Evolutionary conservation across 2,113 vertebrate species (phyloP).

Genomic region (Rana temporaria): DNA sequence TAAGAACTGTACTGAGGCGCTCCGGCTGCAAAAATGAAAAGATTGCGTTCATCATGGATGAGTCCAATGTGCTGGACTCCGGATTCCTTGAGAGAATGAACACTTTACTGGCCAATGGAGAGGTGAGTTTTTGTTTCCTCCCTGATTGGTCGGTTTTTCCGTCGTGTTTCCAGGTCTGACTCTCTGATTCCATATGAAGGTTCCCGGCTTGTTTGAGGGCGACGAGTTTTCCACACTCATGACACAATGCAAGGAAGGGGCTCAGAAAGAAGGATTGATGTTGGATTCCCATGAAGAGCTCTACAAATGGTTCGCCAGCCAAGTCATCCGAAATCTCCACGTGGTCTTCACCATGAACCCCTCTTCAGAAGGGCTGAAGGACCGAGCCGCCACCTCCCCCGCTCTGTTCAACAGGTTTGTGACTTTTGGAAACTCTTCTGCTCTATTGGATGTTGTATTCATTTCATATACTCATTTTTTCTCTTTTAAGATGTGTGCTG

Average conservation of each 20-base stretch:
- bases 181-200: constrained; percentile 68
- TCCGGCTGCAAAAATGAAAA: constrained; percentile 99
- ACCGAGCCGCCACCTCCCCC: constrained; percentile 95
- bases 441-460: background rate
- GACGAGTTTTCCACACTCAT: constrained; percentile 97
- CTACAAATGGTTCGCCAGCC: constrained; percentile 98
- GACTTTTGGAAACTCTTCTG: background rate
- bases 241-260: constrained; percentile 98
- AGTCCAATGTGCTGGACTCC: constrained; percentile 96
- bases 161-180: background rate
- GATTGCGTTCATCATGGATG: constrained; percentile 99
- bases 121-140: constrained; percentile 72
- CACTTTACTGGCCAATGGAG: constrained; percentile 95
- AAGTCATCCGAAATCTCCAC: constrained; percentile 97
- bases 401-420: constrained; percentile 96
- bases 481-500: constrained; percentile 85
- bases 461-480: too few relatives aligned
- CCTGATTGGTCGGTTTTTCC: too few relatives aligned
- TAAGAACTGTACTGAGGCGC: constrained; percentile 92
- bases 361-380: constrained; percentile 97
- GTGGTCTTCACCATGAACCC: constrained; percentile 99
- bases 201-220: constrained; percentile 96
- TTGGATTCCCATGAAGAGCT: constrained; percentile 97
- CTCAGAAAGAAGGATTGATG: constrained; percentile 98
- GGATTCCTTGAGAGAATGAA: constrained; percentile 99